Evolutionary conservation across 2,888 invertebrate species (phyloP).

Genomic region (Megastigmus dorsalis): DNA sequence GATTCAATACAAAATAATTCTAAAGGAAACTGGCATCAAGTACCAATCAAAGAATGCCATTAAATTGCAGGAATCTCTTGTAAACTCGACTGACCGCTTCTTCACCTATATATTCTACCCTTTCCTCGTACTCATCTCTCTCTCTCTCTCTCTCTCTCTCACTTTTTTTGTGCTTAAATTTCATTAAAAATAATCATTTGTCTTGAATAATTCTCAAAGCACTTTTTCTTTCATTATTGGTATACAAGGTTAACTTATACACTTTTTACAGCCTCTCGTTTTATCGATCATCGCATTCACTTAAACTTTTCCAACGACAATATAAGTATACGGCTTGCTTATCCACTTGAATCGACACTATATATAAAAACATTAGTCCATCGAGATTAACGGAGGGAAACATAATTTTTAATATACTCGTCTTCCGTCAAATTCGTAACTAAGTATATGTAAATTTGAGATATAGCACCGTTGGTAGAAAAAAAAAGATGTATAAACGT

Average conservation of each 20-base stretch:
- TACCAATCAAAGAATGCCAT: constrained; percentile 72
- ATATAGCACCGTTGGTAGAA: not conserved
- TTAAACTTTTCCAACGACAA: too few species aligned
- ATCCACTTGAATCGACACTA: too few species aligned
- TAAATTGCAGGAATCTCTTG: constrained; percentile 73
- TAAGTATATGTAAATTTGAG: constrained; percentile 14
- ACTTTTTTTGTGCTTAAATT: too few species aligned
- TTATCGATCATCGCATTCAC: too few species aligned
- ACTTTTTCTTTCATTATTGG: too few species aligned
- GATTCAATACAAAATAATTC: constrained; percentile 65
- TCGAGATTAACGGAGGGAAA: too few species aligned
- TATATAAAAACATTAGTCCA: too few species aligned
- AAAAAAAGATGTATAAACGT: not conserved
- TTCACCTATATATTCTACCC: constrained; percentile 53
- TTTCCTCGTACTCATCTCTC: constrained; percentile 56
- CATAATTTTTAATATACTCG: too few species aligned
- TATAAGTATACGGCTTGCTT: too few species aligned
- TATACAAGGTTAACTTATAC: too few species aligned
- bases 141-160: constrained; percentile 38
- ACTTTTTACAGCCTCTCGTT: too few species aligned
- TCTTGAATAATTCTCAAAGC: not conserved
- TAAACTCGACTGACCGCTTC: constrained; percentile 63
- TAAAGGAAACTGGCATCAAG: constrained; percentile 69
- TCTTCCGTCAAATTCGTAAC: constrained; percentile 1
- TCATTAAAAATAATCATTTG: constrained; percentile 44